Conservation (phyloP, 2,113 vertebrate species). For the Campylorhamphus procurvoides region DNA sequence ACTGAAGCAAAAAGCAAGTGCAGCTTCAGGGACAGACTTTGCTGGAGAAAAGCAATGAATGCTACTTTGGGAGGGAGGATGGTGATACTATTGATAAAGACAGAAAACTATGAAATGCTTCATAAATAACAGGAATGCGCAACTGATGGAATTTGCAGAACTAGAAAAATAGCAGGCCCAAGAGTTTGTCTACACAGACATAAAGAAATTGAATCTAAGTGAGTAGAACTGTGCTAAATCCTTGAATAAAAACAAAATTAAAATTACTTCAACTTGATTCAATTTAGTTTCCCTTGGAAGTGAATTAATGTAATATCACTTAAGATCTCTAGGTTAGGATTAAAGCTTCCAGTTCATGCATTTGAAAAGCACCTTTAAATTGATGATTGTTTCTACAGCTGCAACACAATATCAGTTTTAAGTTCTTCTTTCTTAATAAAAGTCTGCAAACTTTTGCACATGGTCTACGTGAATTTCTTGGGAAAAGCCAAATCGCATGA, state of each 20-base stretch:
- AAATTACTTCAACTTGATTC: neutral
- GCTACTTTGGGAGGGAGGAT: neutral
- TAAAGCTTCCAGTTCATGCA: neutral
- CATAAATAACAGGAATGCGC: neutral
- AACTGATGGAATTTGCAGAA: neutral
- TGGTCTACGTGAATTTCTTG: neutral
- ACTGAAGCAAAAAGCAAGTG: rapidly evolving
- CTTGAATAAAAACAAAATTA: neutral
- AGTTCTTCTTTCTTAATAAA: neutral
- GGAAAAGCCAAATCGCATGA: neutral
- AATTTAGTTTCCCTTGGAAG: neutral
- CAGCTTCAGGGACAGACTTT: neutral
- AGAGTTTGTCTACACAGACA: neutral
- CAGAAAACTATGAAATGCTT: neutral
- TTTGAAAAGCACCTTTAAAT: neutral
- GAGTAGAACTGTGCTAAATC: neutral
- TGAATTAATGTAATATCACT: neutral
- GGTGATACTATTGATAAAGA: neutral
- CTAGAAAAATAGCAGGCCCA: neutral
- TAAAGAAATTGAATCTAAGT: neutral
- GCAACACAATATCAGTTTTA: neutral
- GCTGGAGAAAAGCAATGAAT: neutral
- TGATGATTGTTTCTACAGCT: neutral
- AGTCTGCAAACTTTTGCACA: neutral
- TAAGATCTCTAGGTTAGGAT: neutral